Base-by-base conservation (phyloP, 2,888 invertebrate genomes). In the Eilema caniola region DNA sequence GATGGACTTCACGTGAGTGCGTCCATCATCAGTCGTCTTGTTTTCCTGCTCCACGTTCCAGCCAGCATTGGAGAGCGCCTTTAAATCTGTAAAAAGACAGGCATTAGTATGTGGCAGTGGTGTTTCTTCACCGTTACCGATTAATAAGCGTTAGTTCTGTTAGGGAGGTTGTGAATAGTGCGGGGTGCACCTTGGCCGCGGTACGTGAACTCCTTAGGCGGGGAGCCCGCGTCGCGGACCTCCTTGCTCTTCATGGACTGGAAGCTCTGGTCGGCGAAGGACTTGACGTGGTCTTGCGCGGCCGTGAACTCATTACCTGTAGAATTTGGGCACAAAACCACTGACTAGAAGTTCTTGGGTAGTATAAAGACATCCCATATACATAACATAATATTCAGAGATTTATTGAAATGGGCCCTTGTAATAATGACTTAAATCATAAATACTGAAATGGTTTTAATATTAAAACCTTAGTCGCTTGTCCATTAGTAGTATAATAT, bases 191-290 rank as follows among this genome's bases (percentile, higher is more conserved):
- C 95, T 95, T 94, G 93, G 88, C 90, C 92, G 87, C 91, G 91
- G 90, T 93, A 95, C 80, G 89, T 84, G 91, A 92, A 94, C 88
- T 97, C 97, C 90, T 96, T 96, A 70, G 97, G 97, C 37, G 97
- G 97, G 72, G 97, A 97, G 91, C 97, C 97, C 25, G 97, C 97
- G 89, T 97, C 97, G 72, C 97, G 96, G 75, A 97, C 97, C 93
- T 97, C 97, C 94, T 97, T 97, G 83, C 96, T 96, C 94, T 97
- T 97, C 90, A 97, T 95, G 77, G 97, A 97, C 89, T 97, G 96
- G 93, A 97, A 97, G 88, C 96, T 97, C 92, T 97, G 97, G 92
- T 97, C 97, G 67, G 96, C 96, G 85, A 97, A 95, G 20, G 97
- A 97, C 87, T 97, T 96, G 68, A 97, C 96, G 89, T 97, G 97